phyloP scores from a whole-genome alignment of 1,140 invertebrate genomes.

The Drosophila pseudoananassae region DNA sequence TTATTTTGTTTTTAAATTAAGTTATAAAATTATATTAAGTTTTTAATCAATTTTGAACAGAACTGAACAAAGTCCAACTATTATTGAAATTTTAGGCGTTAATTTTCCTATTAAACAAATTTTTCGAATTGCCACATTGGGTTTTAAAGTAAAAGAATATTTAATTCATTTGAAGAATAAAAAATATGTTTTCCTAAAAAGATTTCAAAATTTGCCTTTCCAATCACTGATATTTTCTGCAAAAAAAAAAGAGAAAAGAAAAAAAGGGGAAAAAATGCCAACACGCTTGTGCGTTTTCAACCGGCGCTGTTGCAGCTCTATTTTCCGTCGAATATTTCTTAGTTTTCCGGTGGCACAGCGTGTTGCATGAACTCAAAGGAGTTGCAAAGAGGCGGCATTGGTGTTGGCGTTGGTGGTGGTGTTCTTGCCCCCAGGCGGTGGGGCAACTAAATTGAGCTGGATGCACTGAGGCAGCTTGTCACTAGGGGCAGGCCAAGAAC shows the following conservation, averaged over 20 bases:
- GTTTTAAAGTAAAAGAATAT: no score
- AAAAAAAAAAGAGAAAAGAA: neutral
- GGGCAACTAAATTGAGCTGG: constrained; percentile 22
- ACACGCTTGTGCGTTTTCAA: neutral
- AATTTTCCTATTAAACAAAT: no score
- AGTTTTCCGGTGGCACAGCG: neutral
- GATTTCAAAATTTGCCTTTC: neutral
- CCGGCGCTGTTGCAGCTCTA: neutral
- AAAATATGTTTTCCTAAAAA: no score
- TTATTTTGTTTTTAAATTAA: no score
- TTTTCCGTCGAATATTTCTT: constrained; percentile 3
- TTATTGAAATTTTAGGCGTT: no score
- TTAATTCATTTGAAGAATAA: no score
- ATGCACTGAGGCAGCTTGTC: constrained; percentile 10
- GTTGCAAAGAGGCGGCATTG: neutral
- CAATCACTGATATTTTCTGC: neutral
- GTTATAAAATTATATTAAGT: no score
- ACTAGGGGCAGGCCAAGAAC: neutral
- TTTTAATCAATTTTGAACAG: no score
- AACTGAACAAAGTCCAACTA: no score
- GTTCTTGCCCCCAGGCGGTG: constrained; percentile 7
- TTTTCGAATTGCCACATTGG: no score
- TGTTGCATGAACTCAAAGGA: neutral
- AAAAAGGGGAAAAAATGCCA: neutral
- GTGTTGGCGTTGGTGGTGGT: no score